Evolutionary conservation across 2,888 invertebrate genomes (phyloP).

Genomic region (Branchellion lobata): DNA sequence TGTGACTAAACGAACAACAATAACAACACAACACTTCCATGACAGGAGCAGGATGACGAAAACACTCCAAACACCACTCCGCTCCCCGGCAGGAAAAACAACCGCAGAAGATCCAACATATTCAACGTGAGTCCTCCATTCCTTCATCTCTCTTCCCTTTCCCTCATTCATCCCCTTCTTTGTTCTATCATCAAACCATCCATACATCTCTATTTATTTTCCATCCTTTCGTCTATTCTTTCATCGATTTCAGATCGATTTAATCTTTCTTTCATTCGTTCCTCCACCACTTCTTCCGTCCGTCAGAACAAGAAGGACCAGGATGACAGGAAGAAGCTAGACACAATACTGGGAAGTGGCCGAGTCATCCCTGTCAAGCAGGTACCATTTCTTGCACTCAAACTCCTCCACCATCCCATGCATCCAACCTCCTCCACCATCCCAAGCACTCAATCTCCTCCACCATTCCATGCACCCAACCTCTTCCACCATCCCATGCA

Average conservation of each 20-base stretch:
- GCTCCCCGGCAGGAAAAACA: conserved; percentile 37
- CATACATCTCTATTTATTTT: neutral
- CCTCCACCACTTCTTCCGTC: no score
- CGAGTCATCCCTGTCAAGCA: conserved; percentile 45
- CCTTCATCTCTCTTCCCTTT: neutral
- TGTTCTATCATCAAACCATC: neutral
- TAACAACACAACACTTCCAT: neutral
- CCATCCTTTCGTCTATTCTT: neutral
- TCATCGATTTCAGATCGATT: neutral
- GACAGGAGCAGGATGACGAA: conserved; percentile 35
- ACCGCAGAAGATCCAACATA: conserved; percentile 43
- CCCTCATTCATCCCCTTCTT: neutral
- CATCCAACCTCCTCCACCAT: no score
- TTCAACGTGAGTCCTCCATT: conserved; percentile 34
- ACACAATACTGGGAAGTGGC: conserved; percentile 36
- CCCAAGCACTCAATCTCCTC: no score
- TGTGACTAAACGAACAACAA: neutral
- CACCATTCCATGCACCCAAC: no score
- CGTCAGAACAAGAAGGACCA: conserved; percentile 40
- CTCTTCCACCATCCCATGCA: no score
- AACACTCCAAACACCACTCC: conserved; percentile 42
- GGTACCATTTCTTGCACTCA: conserved; percentile 17
- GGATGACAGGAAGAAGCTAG: conserved; percentile 44
- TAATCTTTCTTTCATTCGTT: no score
- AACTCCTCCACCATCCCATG: no score